phyloP scores from a whole-genome alignment of 2,888 invertebrate species.

The Cryptocephalus primarius region DNA sequence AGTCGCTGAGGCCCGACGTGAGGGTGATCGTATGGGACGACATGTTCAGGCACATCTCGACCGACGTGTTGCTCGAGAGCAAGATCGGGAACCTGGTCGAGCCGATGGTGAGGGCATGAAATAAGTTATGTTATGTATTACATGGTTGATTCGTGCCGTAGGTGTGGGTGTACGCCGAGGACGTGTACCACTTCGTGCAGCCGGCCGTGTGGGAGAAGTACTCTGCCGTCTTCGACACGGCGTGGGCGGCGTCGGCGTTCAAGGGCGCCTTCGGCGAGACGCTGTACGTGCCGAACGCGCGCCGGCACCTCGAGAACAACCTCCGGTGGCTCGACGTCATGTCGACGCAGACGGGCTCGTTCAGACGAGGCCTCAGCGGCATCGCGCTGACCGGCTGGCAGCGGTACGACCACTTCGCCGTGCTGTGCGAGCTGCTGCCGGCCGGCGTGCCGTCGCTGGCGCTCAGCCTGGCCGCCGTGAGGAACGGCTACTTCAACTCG shows the following conservation, averaged over 20 bases:
- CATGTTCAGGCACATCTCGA: slow-evolving; percentile 57
- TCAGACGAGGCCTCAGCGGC: slow-evolving; percentile 41
- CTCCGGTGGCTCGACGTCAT: slow-evolving; percentile 59
- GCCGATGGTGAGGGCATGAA: slow-evolving; percentile 50
- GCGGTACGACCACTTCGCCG: slow-evolving; percentile 64
- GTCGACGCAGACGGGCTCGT: slow-evolving; percentile 44
- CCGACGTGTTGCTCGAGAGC: slow-evolving; percentile 47
- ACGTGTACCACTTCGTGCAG: slow-evolving; percentile 46
- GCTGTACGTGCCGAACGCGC: slow-evolving; percentile 52
- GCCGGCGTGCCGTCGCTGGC: slow-evolving; percentile 52
- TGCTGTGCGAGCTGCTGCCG: slow-evolving; percentile 58
- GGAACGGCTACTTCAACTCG: slow-evolving; percentile 50
- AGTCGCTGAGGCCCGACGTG: slow-evolving; percentile 45
- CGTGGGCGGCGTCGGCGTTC: slow-evolving; percentile 66
- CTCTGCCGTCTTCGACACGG: slow-evolving; percentile 52
- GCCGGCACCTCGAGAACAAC: slow-evolving; percentile 59
- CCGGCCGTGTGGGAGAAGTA: slow-evolving; percentile 55
- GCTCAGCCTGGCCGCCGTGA: slow-evolving; percentile 47
- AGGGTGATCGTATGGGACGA: slow-evolving; percentile 71
- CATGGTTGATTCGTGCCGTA: neutral
- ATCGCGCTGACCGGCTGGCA: slow-evolving; percentile 43
- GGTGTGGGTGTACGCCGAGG: slow-evolving; percentile 63
- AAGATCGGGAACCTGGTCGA: slow-evolving; percentile 57
- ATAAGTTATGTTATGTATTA: neutral
- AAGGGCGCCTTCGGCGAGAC: slow-evolving; percentile 66